phyloP scores from a whole-genome alignment of 1,140 invertebrate genomes.

The Contarinia nasturtii region DNA sequence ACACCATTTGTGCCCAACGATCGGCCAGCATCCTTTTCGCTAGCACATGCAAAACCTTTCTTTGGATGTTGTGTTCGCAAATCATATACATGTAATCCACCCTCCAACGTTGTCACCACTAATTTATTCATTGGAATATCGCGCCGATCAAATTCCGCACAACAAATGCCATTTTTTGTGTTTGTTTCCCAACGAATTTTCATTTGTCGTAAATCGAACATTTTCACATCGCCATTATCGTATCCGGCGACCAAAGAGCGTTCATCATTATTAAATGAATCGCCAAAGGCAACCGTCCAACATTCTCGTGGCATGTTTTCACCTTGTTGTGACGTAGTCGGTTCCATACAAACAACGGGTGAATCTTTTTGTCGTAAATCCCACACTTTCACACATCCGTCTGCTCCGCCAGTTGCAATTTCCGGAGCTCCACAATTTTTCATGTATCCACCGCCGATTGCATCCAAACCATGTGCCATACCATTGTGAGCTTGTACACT shows the following conservation, averaged over 20 bases:
- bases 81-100: slow-evolving; percentile 80
- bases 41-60: slow-evolving; percentile 64
- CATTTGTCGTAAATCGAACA: slow-evolving; percentile 83
- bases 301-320: slow-evolving; percentile 51
- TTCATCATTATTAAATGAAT: slow-evolving; percentile 72
- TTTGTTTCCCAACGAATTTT: slow-evolving; percentile 76
- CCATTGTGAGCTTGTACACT: slow-evolving; percentile 65
- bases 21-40: slow-evolving; percentile 40
- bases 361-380: slow-evolving; percentile 74
- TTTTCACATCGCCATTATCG: slow-evolving; percentile 91
- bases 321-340: slow-evolving; percentile 37
- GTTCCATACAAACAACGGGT: slow-evolving; percentile 77
- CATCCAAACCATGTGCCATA: slow-evolving; percentile 87
- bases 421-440: slow-evolving; percentile 79
- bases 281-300: slow-evolving; percentile 74
- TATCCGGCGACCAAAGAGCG: slow-evolving; percentile 76
- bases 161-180: slow-evolving; percentile 84
- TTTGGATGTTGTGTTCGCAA: slow-evolving; percentile 69
- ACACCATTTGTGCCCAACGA: slow-evolving; percentile 18
- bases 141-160: slow-evolving; percentile 79
- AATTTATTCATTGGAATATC: slow-evolving; percentile 94
- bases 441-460: slow-evolving; percentile 58
- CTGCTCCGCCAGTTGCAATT: slow-evolving; percentile 81
- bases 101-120: slow-evolving; percentile 80
- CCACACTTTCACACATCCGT: slow-evolving; percentile 91